These are phyloP conservation scores for Meles meles DNA, from an alignment of 2,113 vertebrate genomes.

Conservation along the genomic window DNA sequence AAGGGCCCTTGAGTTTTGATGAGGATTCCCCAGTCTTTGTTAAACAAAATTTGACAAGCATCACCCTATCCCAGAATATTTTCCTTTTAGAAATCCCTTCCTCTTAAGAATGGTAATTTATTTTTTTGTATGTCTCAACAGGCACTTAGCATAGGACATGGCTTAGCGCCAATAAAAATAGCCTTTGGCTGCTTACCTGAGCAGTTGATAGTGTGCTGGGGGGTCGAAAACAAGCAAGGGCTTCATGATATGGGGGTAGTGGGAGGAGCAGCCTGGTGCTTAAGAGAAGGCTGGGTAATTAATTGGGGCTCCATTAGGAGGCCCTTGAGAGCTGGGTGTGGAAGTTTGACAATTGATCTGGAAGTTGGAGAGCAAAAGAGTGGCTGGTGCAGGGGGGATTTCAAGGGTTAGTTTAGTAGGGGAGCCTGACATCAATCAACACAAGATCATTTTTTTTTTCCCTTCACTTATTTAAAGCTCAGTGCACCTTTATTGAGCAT, in stretches of 20 bases:
- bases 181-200: not conserved
- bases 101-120: not conserved
- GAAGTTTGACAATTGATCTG: not conserved
- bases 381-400: not conserved
- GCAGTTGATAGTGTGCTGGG: not conserved
- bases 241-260: too few relatives aligned
- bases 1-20: not conserved
- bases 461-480: not conserved
- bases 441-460: not conserved
- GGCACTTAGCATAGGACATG: not conserved
- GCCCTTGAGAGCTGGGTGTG: not conserved
- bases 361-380: not conserved
- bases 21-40: not conserved
- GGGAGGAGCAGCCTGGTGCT: not conserved
- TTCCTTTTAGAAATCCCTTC: not conserved
- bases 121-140: not conserved
- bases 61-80: not conserved
- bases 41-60: not conserved
- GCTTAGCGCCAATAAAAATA: not conserved
- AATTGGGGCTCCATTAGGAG: not conserved
- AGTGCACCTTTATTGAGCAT: not conserved
- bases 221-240: not conserved
- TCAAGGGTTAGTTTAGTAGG: not conserved
- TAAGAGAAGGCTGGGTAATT: not conserved
- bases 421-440: not conserved